Percentiles rank a stretch among this genome's conserved stretches.
These are phyloP conservation scores for Elegia similella DNA, from an alignment of 2,888 invertebrate species.

Conservation along the genomic window DNA sequence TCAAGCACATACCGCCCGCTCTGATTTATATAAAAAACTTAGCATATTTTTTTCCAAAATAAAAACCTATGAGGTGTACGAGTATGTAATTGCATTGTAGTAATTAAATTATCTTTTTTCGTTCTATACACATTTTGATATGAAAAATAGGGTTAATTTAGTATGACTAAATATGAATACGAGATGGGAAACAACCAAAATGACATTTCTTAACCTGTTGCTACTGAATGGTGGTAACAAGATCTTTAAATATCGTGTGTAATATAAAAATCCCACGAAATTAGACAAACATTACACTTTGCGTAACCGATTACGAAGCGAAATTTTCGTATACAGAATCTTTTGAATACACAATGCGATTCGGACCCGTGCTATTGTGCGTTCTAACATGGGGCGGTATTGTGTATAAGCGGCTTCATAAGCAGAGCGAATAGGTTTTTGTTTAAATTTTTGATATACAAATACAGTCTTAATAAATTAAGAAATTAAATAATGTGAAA, in stretches of 20 bases:
- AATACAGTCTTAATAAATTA: too few species aligned
- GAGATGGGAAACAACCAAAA: background rate
- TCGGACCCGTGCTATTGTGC: conserved; percentile 30
- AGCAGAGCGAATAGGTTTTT: conserved; percentile 5
- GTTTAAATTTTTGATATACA: background rate
- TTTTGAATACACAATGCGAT: conserved; percentile 32
- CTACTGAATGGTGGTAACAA: background rate
- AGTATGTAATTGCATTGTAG: too few species aligned
- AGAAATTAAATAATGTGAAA: too few species aligned
- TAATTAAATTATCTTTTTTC: too few species aligned
- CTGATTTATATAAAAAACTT: too few species aligned
- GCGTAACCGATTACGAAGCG: conserved; percentile 18
- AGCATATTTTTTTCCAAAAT: too few species aligned
- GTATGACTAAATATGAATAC: background rate
- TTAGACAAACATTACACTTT: conserved; percentile 7
- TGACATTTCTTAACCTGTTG: background rate
- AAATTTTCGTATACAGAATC: conserved; percentile 16
- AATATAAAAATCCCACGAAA: background rate
- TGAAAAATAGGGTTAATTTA: background rate
- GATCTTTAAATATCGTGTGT: background rate
- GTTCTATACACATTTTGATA: too few species aligned
- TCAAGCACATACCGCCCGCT: too few species aligned
- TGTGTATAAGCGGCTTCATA: conserved; percentile 24
- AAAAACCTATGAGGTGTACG: too few species aligned
- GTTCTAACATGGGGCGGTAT: conserved; percentile 26